These are phyloP conservation scores for Alouatta palliata DNA, from an alignment of 2,113 vertebrate species.

Conservation along the genomic window DNA sequence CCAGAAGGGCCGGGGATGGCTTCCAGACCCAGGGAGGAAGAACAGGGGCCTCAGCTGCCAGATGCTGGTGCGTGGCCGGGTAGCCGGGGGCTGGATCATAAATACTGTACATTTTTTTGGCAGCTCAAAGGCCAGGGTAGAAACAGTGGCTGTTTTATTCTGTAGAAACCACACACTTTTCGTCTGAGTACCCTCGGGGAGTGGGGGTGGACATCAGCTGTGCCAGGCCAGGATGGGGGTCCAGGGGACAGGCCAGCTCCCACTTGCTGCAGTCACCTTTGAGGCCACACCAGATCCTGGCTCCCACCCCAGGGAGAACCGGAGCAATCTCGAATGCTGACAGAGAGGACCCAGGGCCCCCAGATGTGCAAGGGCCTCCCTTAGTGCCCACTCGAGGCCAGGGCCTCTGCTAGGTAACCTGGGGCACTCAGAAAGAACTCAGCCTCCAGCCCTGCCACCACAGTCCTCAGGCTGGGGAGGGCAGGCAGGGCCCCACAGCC, in stretches of 20 bases:
- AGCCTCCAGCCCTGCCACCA: not conserved
- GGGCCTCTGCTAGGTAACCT: not conserved
- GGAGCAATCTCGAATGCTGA: not conserved
- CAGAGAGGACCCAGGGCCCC: not conserved
- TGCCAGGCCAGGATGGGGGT: not conserved
- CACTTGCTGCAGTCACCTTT: not conserved
- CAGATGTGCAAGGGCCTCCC: not conserved
- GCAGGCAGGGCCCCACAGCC: not conserved
- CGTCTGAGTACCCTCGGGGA: not conserved
- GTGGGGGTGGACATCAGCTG: not conserved
- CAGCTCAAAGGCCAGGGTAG: conserved; percentile 47
- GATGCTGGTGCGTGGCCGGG: not conserved
- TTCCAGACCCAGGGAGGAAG: not conserved
- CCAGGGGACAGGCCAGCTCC: not conserved
- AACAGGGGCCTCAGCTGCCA: not conserved
- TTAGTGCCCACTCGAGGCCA: not conserved
- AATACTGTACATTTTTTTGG: conserved; percentile 69
- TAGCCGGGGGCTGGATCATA: not conserved
- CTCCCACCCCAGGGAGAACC: not conserved
- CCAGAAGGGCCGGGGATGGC: rapidly evolving
- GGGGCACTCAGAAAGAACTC: not conserved
- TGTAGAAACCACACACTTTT: conserved; percentile 42
- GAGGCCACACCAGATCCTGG: not conserved
- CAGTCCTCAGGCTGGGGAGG: not conserved
- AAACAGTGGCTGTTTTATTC: conserved; percentile 64